Base-by-base conservation (phyloP, 2,888 invertebrate species). In the Oxycera nigricornis region DNA sequence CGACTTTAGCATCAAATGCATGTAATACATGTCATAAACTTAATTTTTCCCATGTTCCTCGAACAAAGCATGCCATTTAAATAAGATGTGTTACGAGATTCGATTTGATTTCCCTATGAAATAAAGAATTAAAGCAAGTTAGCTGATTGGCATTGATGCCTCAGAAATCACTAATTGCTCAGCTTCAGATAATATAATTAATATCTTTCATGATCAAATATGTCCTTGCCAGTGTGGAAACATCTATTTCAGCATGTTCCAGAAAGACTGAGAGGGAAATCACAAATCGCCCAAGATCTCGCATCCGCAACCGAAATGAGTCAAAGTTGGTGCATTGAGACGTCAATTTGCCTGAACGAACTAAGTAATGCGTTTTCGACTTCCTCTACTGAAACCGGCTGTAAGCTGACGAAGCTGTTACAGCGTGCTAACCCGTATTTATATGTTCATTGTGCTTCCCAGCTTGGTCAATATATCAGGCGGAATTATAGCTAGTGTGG, bases 221-320 rank as follows among this genome's bases (percentile, higher is more conserved):
- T 17, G 61, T 61, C 61, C 61, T 61, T 61, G 61, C 35, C 11
- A 30, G n/a, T 22, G n/a, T 9, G 26, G 30, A 2, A 30, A 17
- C 9, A 2, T 20, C 61, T 6, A 61, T 7, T 2, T 35, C 2
- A 20, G 22, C 20, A 11, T 3, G 22, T 6, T 9, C 20, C 2
- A 2, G 55, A 4, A 24, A 11, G 17, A 24, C 2, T 24, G 17
- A 55, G 24, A 55, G 6, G 24, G 2, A 6, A 11, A 24, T 22
- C 20, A 22, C 20, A 61, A 61, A 31, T 31, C n/a, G 24, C 9
- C 14, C 11, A 30, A 24, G 11, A 26, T 41, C 67, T 26, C 20
- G 17, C 67, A 68, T 68, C 68, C 68, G 50, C 46, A 68, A 68
- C 52, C 68, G 68, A 52, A 68, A 68, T 68, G 68, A 68, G 50